A percentile compares a stretch with the other conserved stretches of the same genome.
Evolutionary conservation across 2,888 invertebrate species (phyloP).

Genomic region (Yponomeuta sedellus): DNA sequence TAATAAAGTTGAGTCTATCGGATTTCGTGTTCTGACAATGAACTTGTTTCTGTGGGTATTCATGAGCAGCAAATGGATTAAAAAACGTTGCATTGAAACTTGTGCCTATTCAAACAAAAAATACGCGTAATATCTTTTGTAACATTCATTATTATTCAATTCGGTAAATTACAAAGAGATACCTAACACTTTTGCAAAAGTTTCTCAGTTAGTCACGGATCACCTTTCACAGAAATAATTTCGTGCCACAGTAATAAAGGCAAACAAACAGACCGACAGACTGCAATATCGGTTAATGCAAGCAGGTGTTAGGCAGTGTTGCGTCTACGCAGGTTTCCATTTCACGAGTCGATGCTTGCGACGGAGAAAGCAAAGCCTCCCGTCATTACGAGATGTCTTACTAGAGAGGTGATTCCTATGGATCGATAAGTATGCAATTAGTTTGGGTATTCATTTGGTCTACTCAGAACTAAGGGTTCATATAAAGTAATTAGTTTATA

Average conservation of each 20-base stretch:
- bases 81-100: not conserved
- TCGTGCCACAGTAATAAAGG: not conserved
- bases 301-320: slow-evolving; percentile 21
- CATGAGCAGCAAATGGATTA: not conserved
- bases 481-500: too few relatives aligned
- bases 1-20: not conserved
- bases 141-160: not conserved
- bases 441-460: too few relatives aligned
- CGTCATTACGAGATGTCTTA: not conserved
- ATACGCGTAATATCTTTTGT: not conserved
- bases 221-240: not conserved
- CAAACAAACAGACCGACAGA: not conserved
- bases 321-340: slow-evolving; percentile 49
- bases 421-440: too few relatives aligned
- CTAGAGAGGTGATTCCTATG: not conserved
- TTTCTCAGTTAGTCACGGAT: not conserved
- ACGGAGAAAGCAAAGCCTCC: slow-evolving; percentile 46
- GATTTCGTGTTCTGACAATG: too few relatives aligned
- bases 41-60: not conserved
- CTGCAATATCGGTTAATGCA: not conserved
- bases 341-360: slow-evolving; percentile 58
- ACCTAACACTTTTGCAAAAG: not conserved
- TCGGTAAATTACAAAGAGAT: not conserved
- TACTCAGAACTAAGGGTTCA: too few relatives aligned
- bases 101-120: too few relatives aligned